Conservation (phyloP, 2,888 invertebrate genomes). For the Lasioglossum leucozonium region DNA sequence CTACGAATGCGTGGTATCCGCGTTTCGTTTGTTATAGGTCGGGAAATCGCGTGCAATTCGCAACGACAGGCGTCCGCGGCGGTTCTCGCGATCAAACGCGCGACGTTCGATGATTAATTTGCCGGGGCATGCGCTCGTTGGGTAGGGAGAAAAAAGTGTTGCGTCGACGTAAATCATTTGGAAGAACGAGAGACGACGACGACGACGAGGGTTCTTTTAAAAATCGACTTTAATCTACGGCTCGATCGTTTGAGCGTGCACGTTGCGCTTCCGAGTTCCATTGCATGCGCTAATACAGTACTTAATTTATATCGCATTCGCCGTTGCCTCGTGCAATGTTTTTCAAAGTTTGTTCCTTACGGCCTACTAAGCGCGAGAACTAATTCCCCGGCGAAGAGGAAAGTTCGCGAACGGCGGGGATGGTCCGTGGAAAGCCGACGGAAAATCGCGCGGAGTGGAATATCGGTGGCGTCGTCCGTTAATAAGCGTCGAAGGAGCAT, state of each 20-base stretch:
- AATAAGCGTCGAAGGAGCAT: neutral
- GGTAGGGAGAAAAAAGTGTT: neutral
- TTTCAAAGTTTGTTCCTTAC: slow-evolving; percentile 33
- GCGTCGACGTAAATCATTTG: neutral
- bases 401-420: neutral
- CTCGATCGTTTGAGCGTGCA: slow-evolving; percentile 61
- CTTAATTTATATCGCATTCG: slow-evolving; percentile 40
- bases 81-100: neutral
- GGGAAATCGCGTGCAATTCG: neutral
- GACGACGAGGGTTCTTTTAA: neutral
- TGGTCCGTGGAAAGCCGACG: neutral
- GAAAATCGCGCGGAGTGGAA: neutral
- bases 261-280: slow-evolving; percentile 59
- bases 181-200: neutral
- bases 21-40: neutral
- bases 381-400: slow-evolving; percentile 8
- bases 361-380: neutral
- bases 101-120: neutral
- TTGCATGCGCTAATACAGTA: slow-evolving; percentile 64
- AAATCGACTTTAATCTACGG: neutral
- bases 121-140: neutral
- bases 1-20: neutral
- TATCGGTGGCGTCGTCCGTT: neutral
- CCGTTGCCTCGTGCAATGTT: slow-evolving; percentile 38
- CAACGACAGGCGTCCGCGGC: neutral